Evolutionary conservation across 2,888 invertebrate genomes (phyloP).

Genomic region (Dioctria rufipes): DNA sequence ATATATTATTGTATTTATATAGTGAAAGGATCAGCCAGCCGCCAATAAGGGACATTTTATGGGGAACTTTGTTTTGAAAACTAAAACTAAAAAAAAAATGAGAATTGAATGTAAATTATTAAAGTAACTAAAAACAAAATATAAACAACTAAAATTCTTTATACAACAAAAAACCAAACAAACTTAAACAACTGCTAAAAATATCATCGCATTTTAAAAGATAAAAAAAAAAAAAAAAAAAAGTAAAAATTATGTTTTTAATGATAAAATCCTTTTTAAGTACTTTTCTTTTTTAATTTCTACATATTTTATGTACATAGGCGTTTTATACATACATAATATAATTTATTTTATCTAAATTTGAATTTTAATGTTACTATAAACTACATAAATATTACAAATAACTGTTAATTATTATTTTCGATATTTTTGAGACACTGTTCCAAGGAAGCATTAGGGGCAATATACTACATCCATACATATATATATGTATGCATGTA

Average conservation of each 20-base stretch:
- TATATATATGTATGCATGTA: background rate
- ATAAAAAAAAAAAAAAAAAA: background rate
- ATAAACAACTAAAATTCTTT: constrained; percentile 26
- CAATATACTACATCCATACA: background rate
- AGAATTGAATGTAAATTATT: constrained; percentile 42
- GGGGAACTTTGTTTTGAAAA: constrained; percentile 10
- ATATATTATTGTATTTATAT: background rate
- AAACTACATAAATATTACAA: background rate
- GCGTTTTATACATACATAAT: constrained; percentile 23
- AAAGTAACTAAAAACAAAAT: constrained; percentile 28
- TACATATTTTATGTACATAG: constrained; percentile 28
- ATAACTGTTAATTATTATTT: background rate
- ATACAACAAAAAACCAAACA: constrained; percentile 7
- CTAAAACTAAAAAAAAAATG: background rate
- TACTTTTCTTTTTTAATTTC: constrained; percentile 18
- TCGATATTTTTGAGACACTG: background rate
- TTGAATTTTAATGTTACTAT: constrained; percentile 17
- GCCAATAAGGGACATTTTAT: constrained; percentile 1
- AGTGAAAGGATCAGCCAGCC: constrained; percentile 17
- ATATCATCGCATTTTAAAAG: constrained; percentile 22
- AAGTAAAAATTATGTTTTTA: constrained; percentile 23
- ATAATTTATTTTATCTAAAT: constrained; percentile 43
- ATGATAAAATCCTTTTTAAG: constrained; percentile 26
- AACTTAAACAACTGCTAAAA: constrained; percentile 29
- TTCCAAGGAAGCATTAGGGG: constrained; percentile 11